Percentiles rank a stretch among this genome's conserved stretches.
Evolutionary conservation across 2,113 vertebrate genomes (phyloP).

Genomic region (Nipponia nippon): DNA sequence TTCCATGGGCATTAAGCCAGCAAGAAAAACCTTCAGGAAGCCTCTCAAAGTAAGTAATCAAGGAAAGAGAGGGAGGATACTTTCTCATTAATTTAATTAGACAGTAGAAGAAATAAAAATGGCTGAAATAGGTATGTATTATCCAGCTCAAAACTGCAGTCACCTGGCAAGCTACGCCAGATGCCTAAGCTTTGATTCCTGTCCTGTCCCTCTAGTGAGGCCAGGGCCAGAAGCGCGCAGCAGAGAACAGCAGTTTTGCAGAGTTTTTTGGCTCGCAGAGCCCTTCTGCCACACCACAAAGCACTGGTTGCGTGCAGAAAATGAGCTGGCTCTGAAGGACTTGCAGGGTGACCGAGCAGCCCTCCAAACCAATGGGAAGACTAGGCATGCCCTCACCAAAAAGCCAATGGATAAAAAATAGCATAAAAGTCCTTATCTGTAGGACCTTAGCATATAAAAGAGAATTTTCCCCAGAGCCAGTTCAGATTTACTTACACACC

Average conservation of each 20-base stretch:
- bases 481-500: background rate
- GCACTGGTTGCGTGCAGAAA: rapidly evolving
- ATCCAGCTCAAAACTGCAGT: background rate
- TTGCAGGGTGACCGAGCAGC: background rate
- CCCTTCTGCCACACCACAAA: background rate
- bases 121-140: background rate
- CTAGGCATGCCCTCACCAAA: background rate
- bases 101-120: background rate
- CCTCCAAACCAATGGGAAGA: background rate
- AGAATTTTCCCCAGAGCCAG: background rate
- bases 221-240: background rate
- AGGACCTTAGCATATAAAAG: background rate
- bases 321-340: background rate
- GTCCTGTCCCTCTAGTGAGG: background rate
- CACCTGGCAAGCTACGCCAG: background rate
- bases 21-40: background rate
- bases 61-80: background rate
- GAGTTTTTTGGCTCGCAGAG: background rate
- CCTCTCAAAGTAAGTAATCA: background rate
- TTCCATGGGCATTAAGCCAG: background rate
- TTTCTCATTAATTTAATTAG: background rate
- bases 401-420: background rate
- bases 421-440: background rate
- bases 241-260: background rate
- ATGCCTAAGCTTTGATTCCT: background rate